Base-by-base conservation (phyloP, 2,797 vertebrate genomes). In the Falco biarmicus region DNA sequence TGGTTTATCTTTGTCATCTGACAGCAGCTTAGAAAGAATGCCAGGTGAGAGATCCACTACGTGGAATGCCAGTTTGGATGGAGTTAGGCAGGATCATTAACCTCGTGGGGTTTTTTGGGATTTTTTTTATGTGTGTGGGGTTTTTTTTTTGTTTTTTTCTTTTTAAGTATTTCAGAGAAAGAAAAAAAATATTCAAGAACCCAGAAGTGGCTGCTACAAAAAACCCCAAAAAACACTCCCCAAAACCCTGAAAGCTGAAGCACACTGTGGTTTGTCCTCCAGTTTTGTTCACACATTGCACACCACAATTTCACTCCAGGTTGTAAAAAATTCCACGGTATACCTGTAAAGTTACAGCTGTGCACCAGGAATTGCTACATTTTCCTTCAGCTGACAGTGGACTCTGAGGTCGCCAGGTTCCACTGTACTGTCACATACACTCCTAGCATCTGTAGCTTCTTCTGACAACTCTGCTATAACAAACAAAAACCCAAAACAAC, bases 361-460 rank as follows among this genome's bases (percentile, higher is more conserved):
- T 70, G 79, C 87, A 94, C 43, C 82, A 86, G 82, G 79, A 84
- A 93, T 87, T 89, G 28, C 69, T 32, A 65, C 26, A 20, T 12
- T 82, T 68, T 78, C 60, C 54, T 83, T 82, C 28, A 93, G 65
- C 50, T 73, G 66, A 87, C 70, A 65, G 32, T 48, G 60, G 51
- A 41, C 89, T 63, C 83, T 22, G 18, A 74, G 43, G 50, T 65
- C 21, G 22, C 70, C 14, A 11, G 47, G 37, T 79, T 86, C 84
- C 87, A 88, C 78, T 90, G 61, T 76, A 91, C 79, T 24, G 89
- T 88, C 86, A 96, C 89, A 69, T 26, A n/a, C 1, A 10, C 13
- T 89, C 79, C 92, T 71, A 90, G 47, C 34, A 89, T 68, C 41
- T 89, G 84, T 82, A 97, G 96, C 85, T 97, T 94, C 85, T 94